phyloP scores from a whole-genome alignment of 2,113 vertebrate genomes.

The Campylomormyrus tamandua region DNA sequence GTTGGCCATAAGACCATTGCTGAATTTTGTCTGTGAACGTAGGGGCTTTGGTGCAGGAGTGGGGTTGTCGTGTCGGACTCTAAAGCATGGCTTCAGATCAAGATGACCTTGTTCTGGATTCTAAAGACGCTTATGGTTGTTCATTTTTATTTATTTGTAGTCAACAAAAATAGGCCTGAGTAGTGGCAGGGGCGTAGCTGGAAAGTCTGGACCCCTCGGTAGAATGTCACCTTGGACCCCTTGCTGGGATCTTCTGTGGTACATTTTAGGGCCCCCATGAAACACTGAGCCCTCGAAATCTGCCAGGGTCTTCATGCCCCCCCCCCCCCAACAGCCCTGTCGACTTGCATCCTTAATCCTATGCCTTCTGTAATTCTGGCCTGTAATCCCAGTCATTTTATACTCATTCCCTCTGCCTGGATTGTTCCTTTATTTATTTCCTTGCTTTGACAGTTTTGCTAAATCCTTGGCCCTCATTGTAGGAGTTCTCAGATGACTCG shows the following conservation, averaged over 20 bases:
- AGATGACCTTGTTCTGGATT: neutral
- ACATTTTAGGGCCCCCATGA: neutral
- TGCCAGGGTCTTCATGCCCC: neutral
- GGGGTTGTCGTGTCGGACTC: neutral
- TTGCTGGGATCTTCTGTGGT: neutral
- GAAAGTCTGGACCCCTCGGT: neutral
- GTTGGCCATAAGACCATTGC: conserved; percentile 17
- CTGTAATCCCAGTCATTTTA: neutral
- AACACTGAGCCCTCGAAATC: neutral
- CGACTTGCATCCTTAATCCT: neutral
- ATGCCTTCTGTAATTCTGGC: neutral
- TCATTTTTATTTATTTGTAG: neutral
- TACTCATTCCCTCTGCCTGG: neutral
- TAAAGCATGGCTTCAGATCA: neutral
- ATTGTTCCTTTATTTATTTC: neutral
- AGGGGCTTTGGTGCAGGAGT: neutral
- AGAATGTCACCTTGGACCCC: neutral
- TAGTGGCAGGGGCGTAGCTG: neutral
- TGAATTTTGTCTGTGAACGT: neutral
- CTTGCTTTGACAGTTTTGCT: neutral
- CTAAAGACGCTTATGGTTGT: neutral
- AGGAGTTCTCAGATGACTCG: neutral
- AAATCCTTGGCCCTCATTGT: neutral
- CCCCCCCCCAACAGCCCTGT: neutral
- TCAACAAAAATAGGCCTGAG: neutral